A percentile compares a stretch with the other conserved stretches of the same genome.
Evolutionary conservation across 1,140 invertebrate species (phyloP).

Genomic region (Ceratosolen fusciceps): DNA sequence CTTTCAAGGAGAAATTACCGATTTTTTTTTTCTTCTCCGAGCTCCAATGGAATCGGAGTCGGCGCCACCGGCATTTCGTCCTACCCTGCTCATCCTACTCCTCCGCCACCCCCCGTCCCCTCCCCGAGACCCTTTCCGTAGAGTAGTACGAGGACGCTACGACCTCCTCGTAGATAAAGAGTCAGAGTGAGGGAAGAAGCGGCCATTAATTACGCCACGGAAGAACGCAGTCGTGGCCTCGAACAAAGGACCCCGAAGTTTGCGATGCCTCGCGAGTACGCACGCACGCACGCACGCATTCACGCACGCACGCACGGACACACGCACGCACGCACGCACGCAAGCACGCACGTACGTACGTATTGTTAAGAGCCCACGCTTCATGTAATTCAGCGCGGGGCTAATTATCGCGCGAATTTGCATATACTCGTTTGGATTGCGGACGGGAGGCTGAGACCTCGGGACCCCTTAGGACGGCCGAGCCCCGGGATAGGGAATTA

Average conservation of each 20-base stretch:
- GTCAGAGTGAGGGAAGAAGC: constrained; percentile 52
- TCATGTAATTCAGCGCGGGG: constrained; percentile 59
- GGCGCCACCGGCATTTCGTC: not conserved
- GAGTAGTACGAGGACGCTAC: no score
- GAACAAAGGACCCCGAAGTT: constrained; percentile 63
- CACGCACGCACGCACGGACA: no score
- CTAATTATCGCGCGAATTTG: constrained; percentile 66
- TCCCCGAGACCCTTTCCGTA: not conserved
- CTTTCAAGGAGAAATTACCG: not conserved
- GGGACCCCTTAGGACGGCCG: not conserved
- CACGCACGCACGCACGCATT: not conserved
- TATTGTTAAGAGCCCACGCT: constrained; percentile 54
- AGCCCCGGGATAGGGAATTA: not conserved
- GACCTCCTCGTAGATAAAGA: constrained; percentile 4
- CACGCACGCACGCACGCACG: constrained; percentile 17
- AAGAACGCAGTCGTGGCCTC: constrained; percentile 68
- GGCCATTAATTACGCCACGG: constrained; percentile 70
- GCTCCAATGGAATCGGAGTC: not conserved
- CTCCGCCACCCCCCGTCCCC: not conserved
- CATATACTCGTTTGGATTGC: constrained; percentile 52
- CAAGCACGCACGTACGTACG: not conserved
- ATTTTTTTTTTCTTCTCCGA: not conserved
- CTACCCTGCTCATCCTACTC: not conserved
- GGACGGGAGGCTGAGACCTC: not conserved
- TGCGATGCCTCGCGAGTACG: constrained; percentile 44